Conservation (phyloP, 1,140 invertebrate species). For the Bombus difficillimus region DNA sequence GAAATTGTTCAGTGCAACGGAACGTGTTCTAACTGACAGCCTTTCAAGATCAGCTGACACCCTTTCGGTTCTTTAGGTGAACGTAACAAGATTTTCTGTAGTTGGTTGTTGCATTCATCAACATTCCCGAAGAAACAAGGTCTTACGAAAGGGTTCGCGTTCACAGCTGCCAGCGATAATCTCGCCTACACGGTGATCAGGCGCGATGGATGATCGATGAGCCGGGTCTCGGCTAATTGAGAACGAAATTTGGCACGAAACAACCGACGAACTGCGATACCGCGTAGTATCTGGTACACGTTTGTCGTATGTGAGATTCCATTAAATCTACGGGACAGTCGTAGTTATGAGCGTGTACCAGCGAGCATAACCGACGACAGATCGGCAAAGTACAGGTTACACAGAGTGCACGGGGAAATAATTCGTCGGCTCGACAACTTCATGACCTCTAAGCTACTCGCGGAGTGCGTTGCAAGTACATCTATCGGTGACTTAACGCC, state of each 20-base stretch:
- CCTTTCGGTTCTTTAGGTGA: not conserved
- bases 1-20: not conserved
- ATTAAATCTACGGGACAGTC: constrained; percentile 45
- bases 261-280: constrained; percentile 44
- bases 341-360: not conserved
- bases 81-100: constrained; percentile 3
- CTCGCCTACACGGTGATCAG: constrained; percentile 22
- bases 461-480: constrained; percentile 51
- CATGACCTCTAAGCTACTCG: constrained; percentile 58
- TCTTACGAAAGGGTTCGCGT: constrained; percentile 15
- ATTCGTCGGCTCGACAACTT: constrained; percentile 63
- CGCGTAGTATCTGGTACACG: constrained; percentile 45
- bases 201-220: constrained; percentile 42
- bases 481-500: constrained; percentile 56
- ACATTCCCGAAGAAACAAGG: not conserved
- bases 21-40: not conserved
- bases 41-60: not conserved
- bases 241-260: constrained; percentile 62
- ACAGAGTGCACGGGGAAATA: constrained; percentile 57
- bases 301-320: constrained; percentile 15
- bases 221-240: constrained; percentile 39
- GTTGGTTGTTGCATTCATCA: not conserved
- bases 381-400: constrained; percentile 55
- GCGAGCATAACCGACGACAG: constrained; percentile 61
- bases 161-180: not conserved